Base-by-base conservation (phyloP, 1,140 invertebrate species). In the Archivesica marissinica region DNA sequence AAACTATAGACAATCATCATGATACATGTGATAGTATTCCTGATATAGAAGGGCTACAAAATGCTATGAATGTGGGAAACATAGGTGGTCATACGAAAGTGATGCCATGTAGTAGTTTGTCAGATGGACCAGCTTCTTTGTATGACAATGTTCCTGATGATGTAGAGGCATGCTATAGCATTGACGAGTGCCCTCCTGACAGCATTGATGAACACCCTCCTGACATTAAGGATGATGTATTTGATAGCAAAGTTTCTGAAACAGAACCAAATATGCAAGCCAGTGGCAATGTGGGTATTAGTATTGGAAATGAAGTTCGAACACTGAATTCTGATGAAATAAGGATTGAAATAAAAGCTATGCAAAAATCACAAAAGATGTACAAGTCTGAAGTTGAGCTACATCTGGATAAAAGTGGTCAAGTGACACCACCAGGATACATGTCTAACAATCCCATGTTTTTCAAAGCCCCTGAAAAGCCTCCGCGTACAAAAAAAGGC, bases 401-500 rank as follows among this genome's bases (percentile, higher is more conserved):
- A 30, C 23, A 47, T 3, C 13, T 79, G 9, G 77, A 79, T 23
- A 66, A 4, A 38, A 68, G 77, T 38, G 77, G 77, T 25, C 39
- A 79, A 64, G 61, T 79, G 3, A 64, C 77, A 25, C 77, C 77
- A 25, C 77, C 77, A 41, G 61, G 41, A 30, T 20, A n/a, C 13
- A 41, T 15, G 41, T 17, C 28, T 52, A 50, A 50, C 13, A 41
- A 50, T 33, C 59, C 38, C 11, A 0, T 38, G 25, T 79, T 79
- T 64, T 61, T 64, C 20, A 61, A 41, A 35, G 25, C 59, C 41
- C 59, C 77, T 30, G 52, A 44, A 39, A 59, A 59, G 15, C 77
- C 77, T 17, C 44, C 77, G n/a, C 77, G 77, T 28, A 35, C 38
- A 11, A 72, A 56, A 59, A 59, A 38, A 50, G 3, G 20, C 7